Evolutionary conservation across 2,113 vertebrate species (phyloP).

Genomic region (Chelonoidis abingdonii): DNA sequence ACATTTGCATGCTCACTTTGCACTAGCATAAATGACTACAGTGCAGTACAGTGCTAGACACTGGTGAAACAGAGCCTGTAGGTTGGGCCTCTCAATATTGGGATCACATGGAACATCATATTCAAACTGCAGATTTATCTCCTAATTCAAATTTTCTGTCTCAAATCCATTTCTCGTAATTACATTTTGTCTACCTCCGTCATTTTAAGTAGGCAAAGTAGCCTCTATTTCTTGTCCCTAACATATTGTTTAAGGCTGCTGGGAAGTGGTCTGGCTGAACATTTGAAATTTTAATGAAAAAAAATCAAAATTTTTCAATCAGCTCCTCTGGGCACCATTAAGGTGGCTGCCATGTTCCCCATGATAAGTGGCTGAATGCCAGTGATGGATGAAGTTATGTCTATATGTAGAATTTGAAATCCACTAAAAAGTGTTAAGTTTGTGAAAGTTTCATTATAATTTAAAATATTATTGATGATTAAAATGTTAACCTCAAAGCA

Average conservation of each 20-base stretch:
- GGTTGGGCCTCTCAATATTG: background rate
- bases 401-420: fast-evolving
- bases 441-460: background rate
- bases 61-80: too few species aligned
- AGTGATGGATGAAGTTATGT: background rate
- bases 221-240: background rate
- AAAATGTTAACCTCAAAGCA: background rate
- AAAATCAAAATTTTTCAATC: background rate
- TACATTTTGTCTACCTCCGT: background rate
- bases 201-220: background rate
- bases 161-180: background rate
- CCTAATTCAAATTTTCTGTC: background rate
- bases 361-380: background rate
- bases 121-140: background rate
- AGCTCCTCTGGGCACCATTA: background rate
- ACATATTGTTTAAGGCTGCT: background rate
- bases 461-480: background rate
- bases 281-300: background rate
- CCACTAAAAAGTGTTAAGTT: background rate
- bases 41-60: too few species aligned
- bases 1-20: too few species aligned
- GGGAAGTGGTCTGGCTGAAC: background rate
- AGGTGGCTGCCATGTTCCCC: background rate
- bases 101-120: background rate
- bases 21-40: too few species aligned